Evolutionary conservation across 2,113 vertebrate genomes (phyloP), one percentile per base, ranked within the genome.

Genomic region (Hylia prasina): DNA sequence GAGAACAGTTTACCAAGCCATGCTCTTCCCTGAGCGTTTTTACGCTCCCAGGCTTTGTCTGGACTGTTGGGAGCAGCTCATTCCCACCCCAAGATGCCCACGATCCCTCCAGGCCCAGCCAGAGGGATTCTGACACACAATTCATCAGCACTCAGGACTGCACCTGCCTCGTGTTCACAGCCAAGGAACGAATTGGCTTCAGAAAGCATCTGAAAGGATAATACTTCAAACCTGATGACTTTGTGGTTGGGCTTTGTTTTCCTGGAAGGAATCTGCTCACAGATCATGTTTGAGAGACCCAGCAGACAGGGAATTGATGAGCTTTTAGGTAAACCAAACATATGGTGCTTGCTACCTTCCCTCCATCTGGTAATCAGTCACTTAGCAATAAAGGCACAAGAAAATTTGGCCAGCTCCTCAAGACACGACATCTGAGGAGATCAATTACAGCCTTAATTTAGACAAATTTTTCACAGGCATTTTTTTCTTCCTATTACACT

Each of bases 241-340:
- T 87, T 66, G 87, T 82, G 79, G 91, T 25, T 66, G 75, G 60
- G 94, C 86, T 95, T 92, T 96, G 93, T 91, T 93, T 95, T 89
- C 87, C 94, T 96, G 91, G 87, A 96, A 97, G 86, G 90, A 93
- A 93, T 86, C 87, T 40, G 93, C 88, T 95, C 94, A 50, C 95
- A 63, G 39, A 88, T 72, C 91, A 72, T 93, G 88, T 95, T 56
- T 39, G 88, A 95, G 94, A 90, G 77, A 75, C 88, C 93, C 77
- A 91, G 39, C 60, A 93, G 94, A 83, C 80, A 53, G 8, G 25
- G 84, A 91, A 95, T 83, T 91, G 91, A 95, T 87, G 75, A 95
- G 90, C 51, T 76, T 91, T 88, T 81, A 92, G 87, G 95, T 76
- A 91, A 96, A 82, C 10, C 92, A 92, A 97, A 68, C 95, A 94